Conservation (phyloP, 1,140 invertebrate genomes). For the Alviniconcha marisindica region DNA sequence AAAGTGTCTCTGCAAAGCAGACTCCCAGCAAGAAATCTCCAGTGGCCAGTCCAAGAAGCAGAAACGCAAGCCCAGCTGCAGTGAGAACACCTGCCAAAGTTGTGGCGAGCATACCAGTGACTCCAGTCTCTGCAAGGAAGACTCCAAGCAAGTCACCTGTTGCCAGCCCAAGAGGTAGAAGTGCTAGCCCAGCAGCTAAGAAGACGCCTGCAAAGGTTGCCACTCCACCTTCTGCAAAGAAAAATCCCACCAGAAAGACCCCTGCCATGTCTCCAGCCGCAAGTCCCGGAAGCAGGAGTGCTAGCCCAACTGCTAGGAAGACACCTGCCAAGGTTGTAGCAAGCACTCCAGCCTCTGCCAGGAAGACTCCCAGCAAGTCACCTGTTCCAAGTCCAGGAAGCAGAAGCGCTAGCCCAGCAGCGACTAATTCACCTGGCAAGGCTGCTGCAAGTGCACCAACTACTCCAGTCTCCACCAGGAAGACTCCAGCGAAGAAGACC, state of each 20-base stretch:
- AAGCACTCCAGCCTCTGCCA: too few relatives aligned
- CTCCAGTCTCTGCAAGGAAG: background rate
- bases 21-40: conserved; percentile 8
- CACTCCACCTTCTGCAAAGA: conserved; percentile 33
- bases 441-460: background rate
- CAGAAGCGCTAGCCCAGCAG: background rate
- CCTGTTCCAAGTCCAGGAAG: background rate
- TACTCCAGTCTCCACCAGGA: background rate
- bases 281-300: background rate
- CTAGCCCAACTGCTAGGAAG: conserved; percentile 15
- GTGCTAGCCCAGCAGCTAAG: conserved; percentile 18
- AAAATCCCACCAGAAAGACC: background rate
- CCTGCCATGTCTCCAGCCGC: background rate
- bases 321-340: background rate
- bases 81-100: background rate
- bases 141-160: conserved; percentile 11
- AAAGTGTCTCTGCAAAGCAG: too few relatives aligned
- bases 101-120: background rate
- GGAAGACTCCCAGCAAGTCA: background rate
- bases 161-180: conserved; percentile 40
- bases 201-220: conserved; percentile 32
- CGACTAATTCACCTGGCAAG: background rate
- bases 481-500: conserved; percentile 1
- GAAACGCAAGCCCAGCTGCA: background rate
- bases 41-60: background rate